A percentile compares a stretch with the other conserved stretches of the same genome.
These are phyloP conservation scores for Gortyna flavago DNA, from an alignment of 2,888 invertebrate species.

Conservation along the genomic window DNA sequence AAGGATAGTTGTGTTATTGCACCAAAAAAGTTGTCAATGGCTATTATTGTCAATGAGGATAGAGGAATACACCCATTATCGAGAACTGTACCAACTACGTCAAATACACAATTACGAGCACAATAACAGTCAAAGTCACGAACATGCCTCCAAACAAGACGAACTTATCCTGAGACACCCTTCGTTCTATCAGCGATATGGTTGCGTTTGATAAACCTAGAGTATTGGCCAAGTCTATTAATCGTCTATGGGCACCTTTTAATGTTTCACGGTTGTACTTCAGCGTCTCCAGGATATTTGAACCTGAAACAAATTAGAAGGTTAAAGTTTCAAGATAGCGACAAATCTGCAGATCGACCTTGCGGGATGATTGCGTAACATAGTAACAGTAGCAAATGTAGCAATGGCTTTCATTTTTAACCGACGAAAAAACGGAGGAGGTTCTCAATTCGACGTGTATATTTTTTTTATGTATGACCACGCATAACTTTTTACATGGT, in stretches of 20 bases:
- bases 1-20: background rate
- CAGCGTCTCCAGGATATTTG: slow-evolving; percentile 94
- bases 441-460: too few species aligned
- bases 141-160: slow-evolving; percentile 96
- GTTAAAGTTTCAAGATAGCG: background rate
- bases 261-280: slow-evolving; percentile 95
- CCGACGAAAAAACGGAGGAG: too few species aligned
- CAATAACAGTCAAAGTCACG: slow-evolving; percentile 94
- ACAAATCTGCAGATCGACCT: background rate
- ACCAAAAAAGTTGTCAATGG: background rate
- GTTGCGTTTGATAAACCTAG: slow-evolving; percentile 98
- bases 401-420: background rate
- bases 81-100: slow-evolving; percentile 74
- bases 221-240: slow-evolving; percentile 97
- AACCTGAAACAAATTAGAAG: slow-evolving; percentile 85
- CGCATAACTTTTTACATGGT: too few species aligned
- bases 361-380: background rate
- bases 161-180: slow-evolving; percentile 96
- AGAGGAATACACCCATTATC: background rate
- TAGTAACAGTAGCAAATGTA: background rate
- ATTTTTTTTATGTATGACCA: too few species aligned
- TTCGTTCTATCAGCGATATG: slow-evolving; percentile 97
- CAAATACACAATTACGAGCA: slow-evolving; percentile 93
- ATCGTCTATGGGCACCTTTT: slow-evolving; percentile 95
- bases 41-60: slow-evolving; percentile 30